Evolutionary conservation across 2,888 invertebrate genomes (phyloP).

Genomic region (Chorisops tibialis): DNA sequence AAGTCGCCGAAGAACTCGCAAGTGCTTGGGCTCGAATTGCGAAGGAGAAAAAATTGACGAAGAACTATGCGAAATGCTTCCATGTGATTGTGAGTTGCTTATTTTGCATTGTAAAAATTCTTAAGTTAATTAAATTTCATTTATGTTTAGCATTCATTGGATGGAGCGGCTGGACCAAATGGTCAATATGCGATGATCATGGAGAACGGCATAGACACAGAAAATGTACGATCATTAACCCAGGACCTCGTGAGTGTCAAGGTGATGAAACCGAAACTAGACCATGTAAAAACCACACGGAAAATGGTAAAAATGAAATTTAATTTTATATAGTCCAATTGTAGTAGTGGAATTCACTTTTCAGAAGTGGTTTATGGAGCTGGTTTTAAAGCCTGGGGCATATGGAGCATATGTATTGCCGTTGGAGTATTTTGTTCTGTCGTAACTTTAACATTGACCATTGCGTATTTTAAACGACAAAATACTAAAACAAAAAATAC

Average conservation of each 20-base stretch:
- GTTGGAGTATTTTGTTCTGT: constrained; percentile 52
- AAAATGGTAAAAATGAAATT: constrained; percentile 41
- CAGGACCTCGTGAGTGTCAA: constrained; percentile 62
- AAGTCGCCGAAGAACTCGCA: constrained; percentile 63
- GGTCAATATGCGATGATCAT: constrained; percentile 64
- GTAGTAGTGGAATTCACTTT: too few species aligned
- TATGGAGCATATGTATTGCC: constrained; percentile 41
- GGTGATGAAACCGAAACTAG: constrained; percentile 68
- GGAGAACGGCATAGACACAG: constrained; percentile 68
- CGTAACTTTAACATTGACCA: constrained; percentile 49
- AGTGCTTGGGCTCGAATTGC: constrained; percentile 62
- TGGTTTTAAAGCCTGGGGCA: not conserved
- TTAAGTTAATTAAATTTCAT: constrained; percentile 21
- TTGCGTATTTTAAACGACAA: constrained; percentile 53
- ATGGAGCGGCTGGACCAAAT: constrained; percentile 74
- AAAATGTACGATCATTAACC: constrained; percentile 58
- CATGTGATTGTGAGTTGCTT: constrained; percentile 55
- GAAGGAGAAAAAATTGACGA: constrained; percentile 63
- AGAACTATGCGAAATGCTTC: constrained; percentile 66
- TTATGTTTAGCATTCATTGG: constrained; percentile 58
- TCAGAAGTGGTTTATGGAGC: not conserved
- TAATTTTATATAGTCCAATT: too few species aligned
- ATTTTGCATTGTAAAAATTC: not conserved
- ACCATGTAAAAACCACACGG: constrained; percentile 53
- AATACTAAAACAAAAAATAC: constrained; percentile 39